Evolutionary conservation across 2,888 invertebrate species (phyloP), one percentile per base, ranked within the genome.

Genomic region (Neuroscelio doddi): DNA sequence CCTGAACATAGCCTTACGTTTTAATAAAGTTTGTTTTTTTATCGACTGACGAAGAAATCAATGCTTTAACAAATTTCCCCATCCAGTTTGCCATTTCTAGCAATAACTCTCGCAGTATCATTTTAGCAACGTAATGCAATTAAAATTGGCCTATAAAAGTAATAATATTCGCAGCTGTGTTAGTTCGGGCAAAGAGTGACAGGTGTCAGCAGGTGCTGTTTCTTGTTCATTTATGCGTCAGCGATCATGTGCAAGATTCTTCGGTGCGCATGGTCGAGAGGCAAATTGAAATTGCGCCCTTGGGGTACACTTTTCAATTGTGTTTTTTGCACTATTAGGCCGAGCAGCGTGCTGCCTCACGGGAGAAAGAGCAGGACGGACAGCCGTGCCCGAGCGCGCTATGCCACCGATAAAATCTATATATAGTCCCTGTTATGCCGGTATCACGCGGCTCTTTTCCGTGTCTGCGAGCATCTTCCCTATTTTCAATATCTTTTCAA

Each of bases 281-380:
- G 70, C 70, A 71, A 73, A 76, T 72, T 73, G 73, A 73, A 72
- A 73, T 71, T 65, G 66, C 56, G 67, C 70, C 69, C 72, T 68
- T 55, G 70, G 57, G 74, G 66, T 63, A 45, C 55, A 24, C 26
- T 47, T 46, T 64, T 59, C 55, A 38, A 56, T 57, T 63, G 49
- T 52, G 53, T 52, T 39, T 61, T 65, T 64, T 63, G 38, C 38
- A 14, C 51, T 27, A 52, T 52, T 42, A 52, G 16, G 17, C 15
- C 34, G 34, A 12, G 24, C 36, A 36, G 8, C 36, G 36, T n/a
- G 36, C 36, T 36, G 15, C 15, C 36, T 36, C 8, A 16, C 36
- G 14, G 15, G 14, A 14, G 29, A 45, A 45, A 30, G 45, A 45
- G 30, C 30, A 17, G n/a, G 29, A 45, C 16, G n/a, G n/a, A n/a